Evolutionary conservation across 53 echinoderm and acorn worm species (phyloP).

Genomic region (Temnopleurus reevesii): DNA sequence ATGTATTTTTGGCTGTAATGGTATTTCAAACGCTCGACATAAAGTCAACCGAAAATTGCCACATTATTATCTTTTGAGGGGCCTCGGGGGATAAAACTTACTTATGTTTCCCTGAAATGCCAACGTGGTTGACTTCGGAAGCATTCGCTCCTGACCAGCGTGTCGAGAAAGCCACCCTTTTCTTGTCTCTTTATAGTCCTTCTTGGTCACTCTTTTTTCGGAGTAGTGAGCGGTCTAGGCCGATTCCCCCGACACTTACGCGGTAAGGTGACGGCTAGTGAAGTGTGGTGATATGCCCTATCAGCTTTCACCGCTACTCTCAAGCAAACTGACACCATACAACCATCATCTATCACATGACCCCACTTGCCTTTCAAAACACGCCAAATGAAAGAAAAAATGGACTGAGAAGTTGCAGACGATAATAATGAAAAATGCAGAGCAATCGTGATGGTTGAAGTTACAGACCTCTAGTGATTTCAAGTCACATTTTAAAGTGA

Average conservation of each 20-base stretch:
- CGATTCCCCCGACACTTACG: background rate
- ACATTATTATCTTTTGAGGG: no score
- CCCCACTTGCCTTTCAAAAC: background rate
- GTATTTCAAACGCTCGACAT: no score
- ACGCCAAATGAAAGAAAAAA: background rate
- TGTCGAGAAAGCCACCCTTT: no score
- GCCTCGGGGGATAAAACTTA: no score
- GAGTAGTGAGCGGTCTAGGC: background rate
- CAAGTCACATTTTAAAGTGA: background rate
- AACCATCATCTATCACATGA: constrained; percentile 11
- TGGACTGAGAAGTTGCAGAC: background rate
- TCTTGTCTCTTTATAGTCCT: no score
- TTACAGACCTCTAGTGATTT: background rate
- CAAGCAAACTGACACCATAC: background rate
- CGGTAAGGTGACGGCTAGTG: background rate
- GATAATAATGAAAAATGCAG: background rate
- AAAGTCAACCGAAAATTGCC: no score
- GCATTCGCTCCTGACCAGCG: no score
- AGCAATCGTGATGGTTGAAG: background rate
- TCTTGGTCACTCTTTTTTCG: background rate
- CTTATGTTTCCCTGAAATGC: no score
- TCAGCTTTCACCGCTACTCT: constrained; percentile 4
- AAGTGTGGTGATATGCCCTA: background rate
- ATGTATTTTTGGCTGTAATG: no score
- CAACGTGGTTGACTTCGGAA: no score